Percentiles rank a stretch among this genome's conserved stretches.
phyloP scores from a whole-genome alignment of 2,113 vertebrate species.

The Lagopus muta region DNA sequence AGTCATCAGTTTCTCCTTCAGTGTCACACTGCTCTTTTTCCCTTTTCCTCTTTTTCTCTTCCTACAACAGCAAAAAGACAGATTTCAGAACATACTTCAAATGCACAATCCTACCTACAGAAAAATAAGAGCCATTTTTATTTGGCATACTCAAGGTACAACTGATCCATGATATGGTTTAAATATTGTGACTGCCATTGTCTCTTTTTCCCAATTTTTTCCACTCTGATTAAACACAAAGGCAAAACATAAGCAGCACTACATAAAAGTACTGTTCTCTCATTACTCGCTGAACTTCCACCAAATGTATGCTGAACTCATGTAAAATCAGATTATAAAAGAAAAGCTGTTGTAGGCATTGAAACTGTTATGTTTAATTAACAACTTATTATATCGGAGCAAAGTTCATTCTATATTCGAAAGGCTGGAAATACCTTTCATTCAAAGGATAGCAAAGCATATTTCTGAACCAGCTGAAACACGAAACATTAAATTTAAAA shows the following conservation, averaged over 20 bases:
- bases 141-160: not conserved
- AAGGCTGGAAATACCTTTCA: not conserved
- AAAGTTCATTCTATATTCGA: not conserved
- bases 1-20: slow-evolving; percentile 89
- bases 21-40: slow-evolving; percentile 91
- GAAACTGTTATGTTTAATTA: not conserved
- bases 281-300: not conserved
- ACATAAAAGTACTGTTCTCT: not conserved
- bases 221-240: not conserved
- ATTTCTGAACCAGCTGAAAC: not conserved
- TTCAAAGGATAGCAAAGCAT: not conserved
- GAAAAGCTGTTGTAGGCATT: not conserved
- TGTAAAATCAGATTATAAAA: not conserved
- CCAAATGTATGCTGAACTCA: not conserved
- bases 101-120: not conserved
- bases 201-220: not conserved
- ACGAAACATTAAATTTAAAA: not conserved
- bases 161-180: not conserved
- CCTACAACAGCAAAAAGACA: slow-evolving; percentile 68
- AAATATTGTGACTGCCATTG: not conserved
- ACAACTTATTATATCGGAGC: not conserved
- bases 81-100: not conserved
- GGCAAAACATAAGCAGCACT: not conserved
- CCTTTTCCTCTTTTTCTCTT: slow-evolving; percentile 93
- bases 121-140: not conserved